These are phyloP conservation scores for Carettochelys insculpta DNA, from an alignment of 2,113 vertebrate species.

Conservation along the genomic window DNA sequence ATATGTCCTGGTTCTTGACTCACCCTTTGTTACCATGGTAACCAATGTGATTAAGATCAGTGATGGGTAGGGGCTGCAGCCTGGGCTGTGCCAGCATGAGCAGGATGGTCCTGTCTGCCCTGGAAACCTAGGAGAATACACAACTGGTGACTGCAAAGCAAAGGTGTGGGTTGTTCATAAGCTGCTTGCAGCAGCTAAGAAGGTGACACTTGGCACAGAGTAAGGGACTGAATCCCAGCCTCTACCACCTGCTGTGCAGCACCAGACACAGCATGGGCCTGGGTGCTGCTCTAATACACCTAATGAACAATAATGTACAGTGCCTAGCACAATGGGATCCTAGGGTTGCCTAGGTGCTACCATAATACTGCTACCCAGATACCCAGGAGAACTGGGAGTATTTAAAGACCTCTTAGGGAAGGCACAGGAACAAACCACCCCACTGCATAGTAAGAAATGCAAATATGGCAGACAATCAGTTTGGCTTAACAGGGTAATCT, in stretches of 20 bases:
- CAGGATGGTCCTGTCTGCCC: not conserved
- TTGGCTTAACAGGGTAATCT: no score
- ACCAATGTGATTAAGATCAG: not conserved
- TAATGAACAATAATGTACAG: not conserved
- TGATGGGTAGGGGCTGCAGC: not conserved
- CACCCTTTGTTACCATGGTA: not conserved
- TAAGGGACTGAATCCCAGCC: not conserved
- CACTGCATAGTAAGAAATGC: no score
- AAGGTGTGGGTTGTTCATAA: not conserved
- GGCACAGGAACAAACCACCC: no score
- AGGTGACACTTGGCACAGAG: not conserved
- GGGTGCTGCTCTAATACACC: not conserved
- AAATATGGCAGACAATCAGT: no score
- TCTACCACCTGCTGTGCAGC: not conserved
- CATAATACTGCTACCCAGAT: no score
- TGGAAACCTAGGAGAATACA: not conserved
- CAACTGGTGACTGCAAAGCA: not conserved
- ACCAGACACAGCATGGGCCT: no score
- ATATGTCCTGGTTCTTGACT: not conserved
- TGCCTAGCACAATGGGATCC: no score
- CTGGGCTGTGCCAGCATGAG: not conserved
- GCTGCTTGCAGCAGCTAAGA: not conserved
- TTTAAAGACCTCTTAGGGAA: no score
- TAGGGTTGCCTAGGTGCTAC: no score
- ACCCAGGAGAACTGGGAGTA: no score